Base-by-base conservation (phyloP, 1,140 invertebrate species). In the Parasteatoda tepidariorum region DNA sequence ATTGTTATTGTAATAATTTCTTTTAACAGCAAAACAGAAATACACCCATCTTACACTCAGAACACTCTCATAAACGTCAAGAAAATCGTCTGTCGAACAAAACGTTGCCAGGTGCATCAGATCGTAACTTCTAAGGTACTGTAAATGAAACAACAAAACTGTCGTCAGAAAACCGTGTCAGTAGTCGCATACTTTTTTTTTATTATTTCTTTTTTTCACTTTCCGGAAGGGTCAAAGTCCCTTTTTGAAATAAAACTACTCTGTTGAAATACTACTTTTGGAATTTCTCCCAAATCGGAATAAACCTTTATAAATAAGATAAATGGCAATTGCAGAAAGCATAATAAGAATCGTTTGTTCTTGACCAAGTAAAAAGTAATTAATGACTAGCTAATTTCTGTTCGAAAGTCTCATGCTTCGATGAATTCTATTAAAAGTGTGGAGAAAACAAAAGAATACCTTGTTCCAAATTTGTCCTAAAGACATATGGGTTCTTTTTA, bases 1-100 rank as follows among this genome's bases (percentile, higher is more conserved):
- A 82, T 82, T 82, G 78, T 82, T 61, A 82, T 70, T 82, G 31
- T 62, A 82, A 82, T 82, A 82, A 82, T 82, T 82, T 82, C 78
- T 67, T 61, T 82, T 41, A 30, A 33, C 30, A 30, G n/a, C 33
- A 13, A 11, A 61, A 81, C 41, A 62, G 67, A 71, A 31, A 71
- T 48, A 71, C 26, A 55, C 62, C 64, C 62, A 55, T 5, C 26
- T 62, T 22, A 57, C 64, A 57, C 18, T 38, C 22, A 5, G 54
- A 70, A 81, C 59, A 59, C 48, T 24, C 22, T 41, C 24, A 5
- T 7, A 24, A 78, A 33, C 38, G 15, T 66, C 38, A 41, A 28
- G 18, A 28, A 15, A 9, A 34, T 18, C 33, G n/a, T 57, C 57
- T 82, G 55, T 61, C 11, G 41, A 26, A 28, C 38, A 68, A 57